A percentile compares a stretch with the other conserved stretches of the same genome.
phyloP scores from a whole-genome alignment of 2,797 vertebrate species.

The Nasua narica region DNA sequence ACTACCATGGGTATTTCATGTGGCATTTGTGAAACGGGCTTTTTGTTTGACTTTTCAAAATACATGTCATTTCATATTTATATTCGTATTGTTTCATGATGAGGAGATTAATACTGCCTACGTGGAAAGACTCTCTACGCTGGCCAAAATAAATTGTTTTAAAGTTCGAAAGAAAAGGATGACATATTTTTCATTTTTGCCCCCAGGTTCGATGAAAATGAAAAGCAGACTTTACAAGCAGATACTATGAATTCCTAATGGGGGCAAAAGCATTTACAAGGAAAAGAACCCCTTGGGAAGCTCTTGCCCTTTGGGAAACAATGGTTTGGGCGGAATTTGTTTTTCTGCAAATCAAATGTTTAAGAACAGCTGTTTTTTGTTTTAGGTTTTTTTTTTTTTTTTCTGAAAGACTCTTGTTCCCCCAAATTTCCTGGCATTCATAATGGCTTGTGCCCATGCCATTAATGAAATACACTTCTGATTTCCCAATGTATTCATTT shows the following conservation, averaged over 20 bases:
- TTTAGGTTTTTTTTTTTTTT: background rate
- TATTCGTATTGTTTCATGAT: background rate
- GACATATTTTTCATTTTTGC: slow-evolving; percentile 48
- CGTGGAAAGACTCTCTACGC: slow-evolving; percentile 40
- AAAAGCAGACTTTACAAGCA: slow-evolving; percentile 28
- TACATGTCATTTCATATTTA: background rate
- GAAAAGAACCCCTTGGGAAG: background rate
- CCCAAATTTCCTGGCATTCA: background rate
- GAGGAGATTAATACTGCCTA: background rate
- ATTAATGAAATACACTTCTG: background rate
- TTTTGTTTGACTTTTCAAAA: slow-evolving; percentile 37
- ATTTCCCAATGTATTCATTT: background rate
- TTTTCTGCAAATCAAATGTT: background rate
- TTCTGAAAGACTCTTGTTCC: background rate
- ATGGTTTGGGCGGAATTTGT: background rate
- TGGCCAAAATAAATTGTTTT: slow-evolving; percentile 44
- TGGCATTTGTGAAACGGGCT: slow-evolving; percentile 27
- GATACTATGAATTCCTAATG: background rate
- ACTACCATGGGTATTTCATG: background rate
- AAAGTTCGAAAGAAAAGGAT: slow-evolving; percentile 57
- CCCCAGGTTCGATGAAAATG: slow-evolving; percentile 54
- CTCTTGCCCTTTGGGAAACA: background rate
- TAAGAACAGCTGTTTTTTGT: slow-evolving; percentile 42
- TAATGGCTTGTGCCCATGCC: background rate
- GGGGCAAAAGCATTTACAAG: background rate